phyloP scores from a whole-genome alignment of 2,797 vertebrate genomes.

The Astyanax mexicanus region DNA sequence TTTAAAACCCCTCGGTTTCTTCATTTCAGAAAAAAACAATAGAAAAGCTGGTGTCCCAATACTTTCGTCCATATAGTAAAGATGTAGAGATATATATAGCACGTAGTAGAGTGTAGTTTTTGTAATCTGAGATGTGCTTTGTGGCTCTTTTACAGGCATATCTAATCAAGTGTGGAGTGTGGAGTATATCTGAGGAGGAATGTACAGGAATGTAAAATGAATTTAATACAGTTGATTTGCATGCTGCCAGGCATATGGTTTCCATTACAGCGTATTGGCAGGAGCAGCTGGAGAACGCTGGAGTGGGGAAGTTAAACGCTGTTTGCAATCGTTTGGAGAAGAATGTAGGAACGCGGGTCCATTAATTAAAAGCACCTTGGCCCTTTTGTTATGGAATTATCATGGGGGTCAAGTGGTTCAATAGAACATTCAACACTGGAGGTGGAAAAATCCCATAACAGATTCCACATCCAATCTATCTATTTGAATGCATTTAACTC shows the following conservation, averaged over 20 bases:
- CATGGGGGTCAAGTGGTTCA: conserved; percentile 35
- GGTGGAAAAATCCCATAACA: conserved; percentile 43
- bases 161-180: conserved; percentile 56
- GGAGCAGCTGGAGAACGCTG: conserved; percentile 38
- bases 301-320: conserved; percentile 42
- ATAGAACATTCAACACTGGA: conserved; percentile 36
- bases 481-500: no score
- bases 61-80: no score
- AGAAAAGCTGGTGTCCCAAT: no score
- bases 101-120: conserved; percentile 14
- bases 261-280: conserved; percentile 46
- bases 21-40: no score
- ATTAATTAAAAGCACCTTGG: conserved; percentile 52
- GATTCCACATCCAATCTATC: conserved; percentile 12
- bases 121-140: conserved; percentile 47
- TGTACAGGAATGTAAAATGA: conserved; percentile 58
- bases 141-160: conserved; percentile 46
- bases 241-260: conserved; percentile 57
- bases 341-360: conserved; percentile 28
- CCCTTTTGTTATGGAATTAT: conserved; percentile 45
- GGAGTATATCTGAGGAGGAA: conserved; percentile 55
- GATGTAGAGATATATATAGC: neutral
- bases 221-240: conserved; percentile 50
- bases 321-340: conserved; percentile 47
- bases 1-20: no score